These are phyloP conservation scores for Metalampra italica DNA, from an alignment of 2,888 invertebrate species.

Conservation along the genomic window DNA sequence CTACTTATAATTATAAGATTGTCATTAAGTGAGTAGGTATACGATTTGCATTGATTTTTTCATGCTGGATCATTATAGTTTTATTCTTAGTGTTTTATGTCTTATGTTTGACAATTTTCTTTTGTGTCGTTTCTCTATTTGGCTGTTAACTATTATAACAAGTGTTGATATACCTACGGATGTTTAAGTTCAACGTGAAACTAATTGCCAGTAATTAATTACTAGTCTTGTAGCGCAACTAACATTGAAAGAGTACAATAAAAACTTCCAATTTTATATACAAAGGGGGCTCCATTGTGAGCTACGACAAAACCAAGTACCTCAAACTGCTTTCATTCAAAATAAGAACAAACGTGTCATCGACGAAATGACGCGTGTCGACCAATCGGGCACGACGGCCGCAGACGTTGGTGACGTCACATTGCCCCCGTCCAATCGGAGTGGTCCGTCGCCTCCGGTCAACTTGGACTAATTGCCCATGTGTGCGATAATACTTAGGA, in stretches of 20 bases:
- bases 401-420: conserved; percentile 74
- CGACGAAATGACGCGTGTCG: conserved; percentile 78
- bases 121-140: too few species aligned
- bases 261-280: conserved; percentile 51
- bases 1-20: too few species aligned
- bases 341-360: conserved; percentile 79
- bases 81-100: too few species aligned
- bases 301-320: conserved; percentile 60
- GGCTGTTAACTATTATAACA: too few species aligned
- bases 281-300: conserved; percentile 59
- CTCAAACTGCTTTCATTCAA: conserved; percentile 65
- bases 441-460: conserved; percentile 71
- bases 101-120: too few species aligned
- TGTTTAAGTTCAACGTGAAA: conserved; percentile 6
- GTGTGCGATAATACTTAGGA: conserved; percentile 74
- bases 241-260: conserved; percentile 35
- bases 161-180: too few species aligned
- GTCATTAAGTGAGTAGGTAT: too few species aligned
- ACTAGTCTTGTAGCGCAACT: conserved; percentile 21
- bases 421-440: conserved; percentile 61
- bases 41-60: too few species aligned
- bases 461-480: conserved; percentile 77
- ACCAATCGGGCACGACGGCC: conserved; percentile 77
- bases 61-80: too few species aligned
- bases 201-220: conserved; percentile 31